Conservation (phyloP, 1,140 invertebrate species). For the Bombyx mandarina region DNA sequence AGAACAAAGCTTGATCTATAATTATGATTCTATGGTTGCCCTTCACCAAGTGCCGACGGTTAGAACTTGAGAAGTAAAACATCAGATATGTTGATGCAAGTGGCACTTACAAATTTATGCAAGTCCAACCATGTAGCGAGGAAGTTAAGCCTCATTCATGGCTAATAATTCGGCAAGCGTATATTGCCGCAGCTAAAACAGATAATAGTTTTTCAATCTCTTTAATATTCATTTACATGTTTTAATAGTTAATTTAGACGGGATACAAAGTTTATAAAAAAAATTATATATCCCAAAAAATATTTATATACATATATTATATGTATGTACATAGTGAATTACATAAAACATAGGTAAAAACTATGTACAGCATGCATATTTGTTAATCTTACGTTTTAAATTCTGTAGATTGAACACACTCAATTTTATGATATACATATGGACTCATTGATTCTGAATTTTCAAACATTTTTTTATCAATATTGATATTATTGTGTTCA, state of each 20-base stretch:
- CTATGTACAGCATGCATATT: constrained; percentile 24
- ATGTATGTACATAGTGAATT: constrained; percentile 5
- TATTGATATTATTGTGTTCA: too few species aligned
- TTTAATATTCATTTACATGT: too few species aligned
- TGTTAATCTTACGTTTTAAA: constrained; percentile 12
- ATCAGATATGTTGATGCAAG: constrained; percentile 32
- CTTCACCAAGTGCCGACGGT: constrained; percentile 30
- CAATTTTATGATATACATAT: too few species aligned
- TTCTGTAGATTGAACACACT: constrained; percentile 10
- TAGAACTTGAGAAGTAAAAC: constrained; percentile 46
- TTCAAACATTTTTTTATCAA: background rate
- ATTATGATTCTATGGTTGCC: constrained; percentile 4
- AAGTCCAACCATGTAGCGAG: constrained; percentile 44
- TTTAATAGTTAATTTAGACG: too few species aligned
- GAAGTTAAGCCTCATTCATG: constrained; percentile 53
- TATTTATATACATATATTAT: background rate
- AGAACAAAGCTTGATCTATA: too few species aligned
- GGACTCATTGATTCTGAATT: background rate
- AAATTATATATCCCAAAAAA: too few species aligned
- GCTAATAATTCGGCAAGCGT: constrained; percentile 62
- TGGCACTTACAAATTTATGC: constrained; percentile 55
- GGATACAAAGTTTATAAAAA: too few species aligned
- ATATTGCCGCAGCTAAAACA: constrained; percentile 66
- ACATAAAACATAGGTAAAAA: constrained; percentile 2
- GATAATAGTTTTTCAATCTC: constrained; percentile 30